phyloP scores from a whole-genome alignment of 2,113 vertebrate species.

The Mesocricetus auratus region DNA sequence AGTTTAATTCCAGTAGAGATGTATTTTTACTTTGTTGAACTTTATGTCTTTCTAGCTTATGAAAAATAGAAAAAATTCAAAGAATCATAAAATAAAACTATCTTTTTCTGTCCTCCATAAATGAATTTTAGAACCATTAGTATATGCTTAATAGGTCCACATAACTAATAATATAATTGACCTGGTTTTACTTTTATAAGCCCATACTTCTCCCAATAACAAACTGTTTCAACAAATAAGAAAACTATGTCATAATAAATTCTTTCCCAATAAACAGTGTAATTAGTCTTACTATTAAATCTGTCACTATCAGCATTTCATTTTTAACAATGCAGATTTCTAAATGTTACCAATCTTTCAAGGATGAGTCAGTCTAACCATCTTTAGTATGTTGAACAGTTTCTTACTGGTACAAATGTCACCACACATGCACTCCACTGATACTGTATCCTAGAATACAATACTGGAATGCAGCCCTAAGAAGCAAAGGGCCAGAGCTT shows the following conservation, averaged over 20 bases:
- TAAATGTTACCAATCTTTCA: background rate
- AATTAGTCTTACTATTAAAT: constrained; percentile 1
- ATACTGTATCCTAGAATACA: background rate
- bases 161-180: background rate
- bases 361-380: constrained; percentile 9
- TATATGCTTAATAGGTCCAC: background rate
- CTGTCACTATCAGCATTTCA: background rate
- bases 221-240: background rate
- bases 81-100: background rate
- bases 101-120: background rate
- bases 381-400: background rate
- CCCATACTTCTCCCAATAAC: background rate
- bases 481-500: background rate
- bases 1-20: background rate
- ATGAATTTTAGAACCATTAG: constrained; percentile 18
- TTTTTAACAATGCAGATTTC: constrained; percentile 28
- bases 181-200: background rate
- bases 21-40: background rate
- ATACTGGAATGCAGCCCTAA: background rate
- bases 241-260: background rate
- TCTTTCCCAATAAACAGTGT: background rate
- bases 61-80: constrained; percentile 16
- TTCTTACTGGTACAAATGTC: constrained; percentile 14
- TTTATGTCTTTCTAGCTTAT: background rate
- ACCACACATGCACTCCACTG: background rate